phyloP scores from a whole-genome alignment of 2,888 invertebrate species.

The Idaea straminata region DNA sequence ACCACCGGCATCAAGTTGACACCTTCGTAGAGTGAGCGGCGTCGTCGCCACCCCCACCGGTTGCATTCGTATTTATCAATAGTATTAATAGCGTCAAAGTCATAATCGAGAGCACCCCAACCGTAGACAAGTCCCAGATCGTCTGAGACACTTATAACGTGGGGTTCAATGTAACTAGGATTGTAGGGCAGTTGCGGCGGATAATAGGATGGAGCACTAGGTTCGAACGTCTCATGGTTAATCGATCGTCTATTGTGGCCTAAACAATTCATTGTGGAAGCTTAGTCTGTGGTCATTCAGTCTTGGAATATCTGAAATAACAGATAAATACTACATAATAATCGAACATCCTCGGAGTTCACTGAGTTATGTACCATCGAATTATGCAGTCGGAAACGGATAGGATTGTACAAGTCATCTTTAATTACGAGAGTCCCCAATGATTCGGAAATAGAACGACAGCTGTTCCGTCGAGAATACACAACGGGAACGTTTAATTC shows the following conservation, averaged over 20 bases:
- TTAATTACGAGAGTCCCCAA: slow-evolving; percentile 51
- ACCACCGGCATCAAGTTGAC: slow-evolving; percentile 73
- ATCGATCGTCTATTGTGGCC: slow-evolving; percentile 46
- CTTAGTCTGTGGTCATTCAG: slow-evolving; percentile 4
- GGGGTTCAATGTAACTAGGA: slow-evolving; percentile 55
- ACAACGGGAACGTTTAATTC: slow-evolving; percentile 53
- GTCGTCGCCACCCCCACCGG: slow-evolving; percentile 54
- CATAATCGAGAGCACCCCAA: slow-evolving; percentile 43
- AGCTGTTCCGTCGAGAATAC: slow-evolving; percentile 65
- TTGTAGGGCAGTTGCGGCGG: slow-evolving; percentile 66
- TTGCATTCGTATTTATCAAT: slow-evolving; percentile 43
- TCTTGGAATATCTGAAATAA: background rate
- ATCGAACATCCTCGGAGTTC: background rate
- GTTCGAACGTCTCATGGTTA: slow-evolving; percentile 47
- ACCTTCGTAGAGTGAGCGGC: slow-evolving; percentile 71
- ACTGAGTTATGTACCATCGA: background rate
- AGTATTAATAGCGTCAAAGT: slow-evolving; percentile 39
- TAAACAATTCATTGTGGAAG: slow-evolving; percentile 62
- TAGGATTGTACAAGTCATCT: slow-evolving; percentile 36
- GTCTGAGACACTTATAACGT: slow-evolving; percentile 30
- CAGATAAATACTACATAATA: background rate
- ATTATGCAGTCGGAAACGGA: slow-evolving; percentile 16
- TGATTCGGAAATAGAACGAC: slow-evolving; percentile 70
- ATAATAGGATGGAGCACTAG: slow-evolving; percentile 57
- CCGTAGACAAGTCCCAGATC: slow-evolving; percentile 36